Base-by-base conservation (phyloP, 2,888 invertebrate species). In the Lamproptera curius region DNA sequence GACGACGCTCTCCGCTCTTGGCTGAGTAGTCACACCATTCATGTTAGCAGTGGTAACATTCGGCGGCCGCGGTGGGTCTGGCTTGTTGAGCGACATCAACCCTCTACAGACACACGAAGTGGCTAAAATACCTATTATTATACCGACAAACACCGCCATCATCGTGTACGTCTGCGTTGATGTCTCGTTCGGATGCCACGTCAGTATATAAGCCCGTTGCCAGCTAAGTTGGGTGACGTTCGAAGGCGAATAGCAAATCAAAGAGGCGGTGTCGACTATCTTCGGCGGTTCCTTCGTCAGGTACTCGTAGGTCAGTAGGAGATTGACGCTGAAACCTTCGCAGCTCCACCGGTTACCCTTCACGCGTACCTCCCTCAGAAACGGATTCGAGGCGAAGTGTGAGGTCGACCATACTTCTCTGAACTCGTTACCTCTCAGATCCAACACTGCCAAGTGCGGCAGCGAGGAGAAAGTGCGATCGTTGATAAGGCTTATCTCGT, bases 321-420 rank as follows among this genome's bases (percentile, higher is more conserved):
- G 87, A 38, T 90, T 86, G 0, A 75, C 63, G 45, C 87, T 84
- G 31, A 87, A 80, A 54, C 94, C 94, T 49, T 93, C 91, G 64
- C 95, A 95, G 54, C 90, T 89, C 94, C 94, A 95, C 1, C 92
- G 91, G 80, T 94, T 95, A 57, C 94, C 93, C 31, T 90, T 90
- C 58, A 94, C 75, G 61, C 88, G 79, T 17, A 94, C 76, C 62
- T 87, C 84, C 59, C 86, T 81, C 57, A 93, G 77, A 67, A 87
- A 89, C 20, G 85, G 79, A 67, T 92, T 92, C 46, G 87, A 85
- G 41, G 87, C 77, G 65, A 94, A 94, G 65, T 89, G 88, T 51
- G 87, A 83, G 1, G 89, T 82, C 1, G 89, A 79, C 73, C 93
- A 90, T 16, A 90, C 90, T 49, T 90, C 90, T 9, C 89, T 92